Conservation (phyloP, 2,113 vertebrate genomes). For the Oreotrochilus melanogaster region DNA sequence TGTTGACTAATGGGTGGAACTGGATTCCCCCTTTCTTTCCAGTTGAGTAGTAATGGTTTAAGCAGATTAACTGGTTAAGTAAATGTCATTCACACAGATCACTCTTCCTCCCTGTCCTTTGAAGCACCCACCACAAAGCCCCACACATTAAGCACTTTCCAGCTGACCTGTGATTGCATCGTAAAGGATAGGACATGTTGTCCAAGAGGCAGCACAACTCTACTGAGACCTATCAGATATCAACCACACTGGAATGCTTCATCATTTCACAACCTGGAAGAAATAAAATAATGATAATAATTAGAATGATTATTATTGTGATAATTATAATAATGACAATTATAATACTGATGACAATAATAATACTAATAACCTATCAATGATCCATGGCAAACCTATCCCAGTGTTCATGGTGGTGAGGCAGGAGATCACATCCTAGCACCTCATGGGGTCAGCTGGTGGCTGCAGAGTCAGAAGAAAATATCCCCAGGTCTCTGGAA, state of each 20-base stretch:
- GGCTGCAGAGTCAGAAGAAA: neutral
- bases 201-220: neutral
- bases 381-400: neutral
- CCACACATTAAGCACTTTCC: neutral
- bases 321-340: too few relatives aligned
- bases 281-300: neutral
- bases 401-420: neutral
- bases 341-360: neutral
- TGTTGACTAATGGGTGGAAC: neutral
- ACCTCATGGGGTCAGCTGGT: neutral
- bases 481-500: neutral
- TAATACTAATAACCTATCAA: neutral
- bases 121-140: neutral
- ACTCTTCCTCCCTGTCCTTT: neutral
- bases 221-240: neutral
- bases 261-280: neutral
- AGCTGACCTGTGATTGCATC: neutral
- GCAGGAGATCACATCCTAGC: neutral
- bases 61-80: conserved; percentile 11
- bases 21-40: neutral
- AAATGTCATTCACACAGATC: neutral
- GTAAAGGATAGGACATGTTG: neutral
- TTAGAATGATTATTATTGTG: too few relatives aligned
- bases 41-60: conserved; percentile 5
- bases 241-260: neutral